Conservation (phyloP, 2,888 invertebrate genomes). For the Belgica antarctica region DNA sequence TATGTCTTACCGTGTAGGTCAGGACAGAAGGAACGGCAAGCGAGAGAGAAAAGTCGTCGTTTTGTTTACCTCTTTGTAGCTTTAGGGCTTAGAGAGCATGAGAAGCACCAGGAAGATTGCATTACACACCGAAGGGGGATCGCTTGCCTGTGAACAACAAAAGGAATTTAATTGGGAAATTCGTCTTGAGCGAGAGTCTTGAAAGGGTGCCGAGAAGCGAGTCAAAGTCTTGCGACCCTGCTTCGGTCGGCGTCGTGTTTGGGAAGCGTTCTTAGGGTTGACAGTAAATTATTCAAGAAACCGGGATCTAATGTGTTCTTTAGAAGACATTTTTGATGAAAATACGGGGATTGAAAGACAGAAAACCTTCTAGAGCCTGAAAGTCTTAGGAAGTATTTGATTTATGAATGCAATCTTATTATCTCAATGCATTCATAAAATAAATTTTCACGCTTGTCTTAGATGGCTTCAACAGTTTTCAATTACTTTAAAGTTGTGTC, state of each 20-base stretch:
- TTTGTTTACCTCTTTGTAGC: not conserved
- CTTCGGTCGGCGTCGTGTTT: not conserved
- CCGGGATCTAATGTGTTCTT: no score
- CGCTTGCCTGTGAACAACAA: no score
- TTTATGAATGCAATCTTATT: no score
- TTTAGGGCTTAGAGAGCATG: slow-evolving; percentile 10
- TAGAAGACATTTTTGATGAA: no score
- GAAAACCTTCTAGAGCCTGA: no score
- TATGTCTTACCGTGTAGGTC: slow-evolving; percentile 38
- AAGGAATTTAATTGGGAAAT: not conserved
- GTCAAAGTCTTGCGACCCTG: not conserved
- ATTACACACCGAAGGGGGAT: not conserved
- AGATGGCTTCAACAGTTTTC: no score
- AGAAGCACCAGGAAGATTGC: not conserved
- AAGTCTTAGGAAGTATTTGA: no score
- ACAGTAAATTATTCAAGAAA: not conserved
- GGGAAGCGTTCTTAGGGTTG: not conserved
- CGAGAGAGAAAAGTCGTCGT: not conserved
- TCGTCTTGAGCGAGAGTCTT: slow-evolving; percentile 6
- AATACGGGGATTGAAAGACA: no score
- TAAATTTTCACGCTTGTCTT: no score
- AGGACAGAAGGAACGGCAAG: not conserved
- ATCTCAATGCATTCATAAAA: no score
- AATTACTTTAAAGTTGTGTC: no score
- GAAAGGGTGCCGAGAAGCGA: slow-evolving; percentile 25